Conservation (phyloP, 37 sponge, comb jelly and placozoan genomes). For the Dysidea cf. avara region DNA sequence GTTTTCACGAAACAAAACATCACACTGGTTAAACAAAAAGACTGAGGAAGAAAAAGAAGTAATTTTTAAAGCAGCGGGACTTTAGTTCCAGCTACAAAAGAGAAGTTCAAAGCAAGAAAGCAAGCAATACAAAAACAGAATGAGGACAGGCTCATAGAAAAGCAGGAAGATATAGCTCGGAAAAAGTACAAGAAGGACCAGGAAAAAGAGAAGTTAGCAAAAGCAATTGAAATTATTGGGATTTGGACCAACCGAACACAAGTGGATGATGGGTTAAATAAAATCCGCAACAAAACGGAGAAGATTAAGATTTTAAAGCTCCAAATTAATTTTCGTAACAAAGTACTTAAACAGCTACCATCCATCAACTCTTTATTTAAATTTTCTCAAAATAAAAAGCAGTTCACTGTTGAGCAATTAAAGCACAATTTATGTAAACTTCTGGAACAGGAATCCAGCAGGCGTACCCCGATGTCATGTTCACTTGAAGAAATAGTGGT, state of each 20-base stretch:
- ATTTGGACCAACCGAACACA: conserved; percentile 15
- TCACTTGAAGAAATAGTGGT: conserved; percentile 1
- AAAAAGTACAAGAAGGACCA: background rate
- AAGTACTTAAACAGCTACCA: background rate
- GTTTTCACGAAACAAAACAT: conserved; percentile 1
- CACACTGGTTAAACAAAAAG: background rate
- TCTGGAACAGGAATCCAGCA: background rate
- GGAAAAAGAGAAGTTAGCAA: conserved; percentile 22
- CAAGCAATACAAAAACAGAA: conserved; percentile 1
- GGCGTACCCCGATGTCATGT: background rate
- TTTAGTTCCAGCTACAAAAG: conserved; percentile 11
- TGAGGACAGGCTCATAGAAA: background rate
- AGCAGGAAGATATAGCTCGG: background rate
- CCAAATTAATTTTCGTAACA: background rate
- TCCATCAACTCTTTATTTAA: too few relatives aligned
- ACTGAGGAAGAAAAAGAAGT: background rate
- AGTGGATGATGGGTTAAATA: conserved; percentile 1
- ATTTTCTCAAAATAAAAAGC: background rate
- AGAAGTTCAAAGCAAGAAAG: conserved; percentile 18
- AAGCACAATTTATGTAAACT: conserved; percentile 5
- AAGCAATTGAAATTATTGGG: conserved; percentile 10
- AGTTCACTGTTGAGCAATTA: background rate
- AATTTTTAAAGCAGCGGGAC: conserved; percentile 8
- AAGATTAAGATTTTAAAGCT: conserved; percentile 3
- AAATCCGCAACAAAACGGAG: background rate